Conservation (phyloP, 2,888 invertebrate genomes). For the Molanna angustata region DNA sequence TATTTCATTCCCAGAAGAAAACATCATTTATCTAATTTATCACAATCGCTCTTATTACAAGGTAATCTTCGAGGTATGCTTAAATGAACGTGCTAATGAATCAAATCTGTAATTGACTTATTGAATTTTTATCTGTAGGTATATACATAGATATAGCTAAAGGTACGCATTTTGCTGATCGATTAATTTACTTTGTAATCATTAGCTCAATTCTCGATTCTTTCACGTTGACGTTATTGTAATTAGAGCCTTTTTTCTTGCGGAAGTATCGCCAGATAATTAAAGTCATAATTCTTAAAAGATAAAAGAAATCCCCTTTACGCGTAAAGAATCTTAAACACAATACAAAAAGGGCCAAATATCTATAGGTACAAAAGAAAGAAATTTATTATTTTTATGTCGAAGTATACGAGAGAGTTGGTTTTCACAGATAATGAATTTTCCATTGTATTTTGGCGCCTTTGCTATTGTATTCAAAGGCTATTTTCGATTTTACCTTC, state of each 20-base stretch:
- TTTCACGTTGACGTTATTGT: background rate
- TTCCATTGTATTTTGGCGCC: slow-evolving; percentile 8
- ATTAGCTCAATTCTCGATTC: too few relatives aligned
- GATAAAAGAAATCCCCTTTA: background rate
- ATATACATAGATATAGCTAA: too few relatives aligned
- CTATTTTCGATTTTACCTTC: slow-evolving; percentile 13
- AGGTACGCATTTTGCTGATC: too few relatives aligned
- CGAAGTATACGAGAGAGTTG: slow-evolving; percentile 5
- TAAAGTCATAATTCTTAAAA: slow-evolving; percentile 6
- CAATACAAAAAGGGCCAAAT: slow-evolving; percentile 1
- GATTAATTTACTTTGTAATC: too few relatives aligned
- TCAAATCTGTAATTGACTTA: too few relatives aligned
- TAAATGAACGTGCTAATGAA: too few relatives aligned
- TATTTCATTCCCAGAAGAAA: too few relatives aligned
- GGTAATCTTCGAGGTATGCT: too few relatives aligned
- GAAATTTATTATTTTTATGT: slow-evolving; percentile 9
- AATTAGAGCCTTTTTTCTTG: slow-evolving; percentile 11
- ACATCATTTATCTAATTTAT: too few relatives aligned
- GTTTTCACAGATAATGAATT: slow-evolving; percentile 12
- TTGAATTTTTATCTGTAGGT: too few relatives aligned
- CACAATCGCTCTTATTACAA: too few relatives aligned
- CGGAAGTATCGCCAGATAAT: slow-evolving; percentile 3
- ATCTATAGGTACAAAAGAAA: background rate
- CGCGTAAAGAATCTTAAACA: background rate
- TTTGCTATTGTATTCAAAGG: background rate